Base-by-base conservation (phyloP, 1,140 invertebrate species). In the Procambarus virginalis region DNA sequence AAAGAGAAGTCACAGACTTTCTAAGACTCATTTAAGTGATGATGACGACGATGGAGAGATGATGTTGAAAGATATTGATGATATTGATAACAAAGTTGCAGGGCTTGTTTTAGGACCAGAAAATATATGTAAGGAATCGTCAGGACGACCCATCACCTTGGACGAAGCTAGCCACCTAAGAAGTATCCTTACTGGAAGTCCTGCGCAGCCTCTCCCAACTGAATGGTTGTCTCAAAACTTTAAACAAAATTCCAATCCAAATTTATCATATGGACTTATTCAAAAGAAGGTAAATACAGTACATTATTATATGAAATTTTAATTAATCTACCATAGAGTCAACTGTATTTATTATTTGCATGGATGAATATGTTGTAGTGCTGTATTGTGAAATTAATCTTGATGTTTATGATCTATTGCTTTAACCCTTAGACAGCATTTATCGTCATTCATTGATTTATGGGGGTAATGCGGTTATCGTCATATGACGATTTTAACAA, bases 171-270 rank as follows among this genome's bases (percentile, higher is more conserved):
- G 82, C 60, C 68, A 90, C 46, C 77, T 93, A 10, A 92, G 88
- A 77, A 84, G 73, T 70, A 80, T 94, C 14, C 91, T 94, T 51
- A 93, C 94, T 92, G 94, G 94, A 17, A 93, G 93, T 89, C 91
- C 93, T 55, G 92, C 89, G 60, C 92, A 93, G 48, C 91, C 92
- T 45, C 94, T 94, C 87, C 93, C 93, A 91, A 92, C 93, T 86
- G 94, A 94, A 86, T 95, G 95, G 94, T 91, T 93, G 68, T 92
- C 93, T 48, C 95, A 95, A 91, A 93, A 93, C 77, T 94, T 95
- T 84, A 92, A 92, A 51, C 95, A 95, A 86, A 94, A 93, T 93
- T 92, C 93, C 87, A 91, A 94, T 48, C 93, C 93, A 20, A 93
- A 93, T 80, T 90, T 94, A 14, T 93, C 93, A 76, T 95, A 94